Evolutionary conservation across 2,888 invertebrate species (phyloP).

Genomic region (Lasioglossum leucozonium): DNA sequence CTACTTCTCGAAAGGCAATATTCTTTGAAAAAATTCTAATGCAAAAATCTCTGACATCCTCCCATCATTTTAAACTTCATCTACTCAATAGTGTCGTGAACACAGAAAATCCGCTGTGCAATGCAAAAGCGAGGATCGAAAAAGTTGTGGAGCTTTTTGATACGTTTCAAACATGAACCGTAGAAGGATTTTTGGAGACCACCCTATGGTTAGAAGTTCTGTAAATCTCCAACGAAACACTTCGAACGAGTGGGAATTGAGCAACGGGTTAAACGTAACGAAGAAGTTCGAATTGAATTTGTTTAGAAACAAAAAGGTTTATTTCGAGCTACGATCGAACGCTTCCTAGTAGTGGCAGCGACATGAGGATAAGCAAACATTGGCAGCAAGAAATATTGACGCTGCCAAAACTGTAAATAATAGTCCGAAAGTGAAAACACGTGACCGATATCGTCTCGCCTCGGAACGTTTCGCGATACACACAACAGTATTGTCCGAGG

Average conservation of each 20-base stretch:
- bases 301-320: not conserved
- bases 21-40: not conserved
- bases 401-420: not conserved
- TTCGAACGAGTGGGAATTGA: not conserved
- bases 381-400: conserved; percentile 3
- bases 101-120: no score
- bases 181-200: no score
- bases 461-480: not conserved
- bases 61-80: no score
- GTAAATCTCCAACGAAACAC: not conserved
- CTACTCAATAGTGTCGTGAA: no score
- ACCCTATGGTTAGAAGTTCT: no score
- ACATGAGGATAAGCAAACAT: not conserved
- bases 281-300: not conserved
- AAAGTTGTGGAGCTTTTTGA: no score
- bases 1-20: no score
- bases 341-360: not conserved
- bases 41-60: no score
- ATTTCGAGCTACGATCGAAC: not conserved
- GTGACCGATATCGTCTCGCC: not conserved
- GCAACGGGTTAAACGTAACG: not conserved
- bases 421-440: not conserved
- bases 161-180: no score
- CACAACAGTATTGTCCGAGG: not conserved
- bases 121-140: no score